Evolutionary conservation across 1,140 invertebrate genomes (phyloP).

Genomic region (Trichogramma pretiosum): DNA sequence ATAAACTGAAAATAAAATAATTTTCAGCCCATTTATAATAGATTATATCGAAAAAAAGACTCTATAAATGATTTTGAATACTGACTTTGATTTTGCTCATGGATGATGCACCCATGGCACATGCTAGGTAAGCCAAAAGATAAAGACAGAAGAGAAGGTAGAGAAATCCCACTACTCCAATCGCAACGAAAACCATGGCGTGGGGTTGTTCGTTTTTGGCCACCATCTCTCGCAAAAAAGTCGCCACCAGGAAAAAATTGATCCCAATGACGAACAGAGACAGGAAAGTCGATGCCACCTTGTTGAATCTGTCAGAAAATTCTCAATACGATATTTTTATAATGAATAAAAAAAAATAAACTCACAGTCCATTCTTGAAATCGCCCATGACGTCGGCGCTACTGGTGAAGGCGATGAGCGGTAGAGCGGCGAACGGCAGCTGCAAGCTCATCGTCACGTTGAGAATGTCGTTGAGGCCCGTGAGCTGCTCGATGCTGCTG

Average conservation of each 20-base stretch:
- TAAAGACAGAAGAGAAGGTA: constrained; percentile 69
- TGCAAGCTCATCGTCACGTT: constrained; percentile 86
- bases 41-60: no score
- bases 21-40: no score
- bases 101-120: constrained; percentile 52
- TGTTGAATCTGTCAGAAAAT: constrained; percentile 49
- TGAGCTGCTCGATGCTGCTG: constrained; percentile 64
- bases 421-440: constrained; percentile 74
- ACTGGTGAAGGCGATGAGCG: constrained; percentile 80
- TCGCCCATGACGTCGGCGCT: constrained; percentile 73
- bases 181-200: constrained; percentile 48
- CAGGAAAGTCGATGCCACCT: constrained; percentile 56
- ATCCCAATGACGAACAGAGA: constrained; percentile 67
- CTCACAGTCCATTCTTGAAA: constrained; percentile 66
- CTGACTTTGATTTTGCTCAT: constrained; percentile 32
- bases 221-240: constrained; percentile 52
- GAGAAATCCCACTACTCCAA: constrained; percentile 48
- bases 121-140: constrained; percentile 58
- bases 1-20: constrained; percentile 34
- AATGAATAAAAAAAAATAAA: constrained; percentile 15
- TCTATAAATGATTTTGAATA: constrained; percentile 7
- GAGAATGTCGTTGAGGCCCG: constrained; percentile 74
- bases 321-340: background rate
- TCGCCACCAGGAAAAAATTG: constrained; percentile 69
- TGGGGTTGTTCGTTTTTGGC: constrained; percentile 49